Conservation (phyloP, 2,888 invertebrate genomes). For the Lepidochrysops patricia region DNA sequence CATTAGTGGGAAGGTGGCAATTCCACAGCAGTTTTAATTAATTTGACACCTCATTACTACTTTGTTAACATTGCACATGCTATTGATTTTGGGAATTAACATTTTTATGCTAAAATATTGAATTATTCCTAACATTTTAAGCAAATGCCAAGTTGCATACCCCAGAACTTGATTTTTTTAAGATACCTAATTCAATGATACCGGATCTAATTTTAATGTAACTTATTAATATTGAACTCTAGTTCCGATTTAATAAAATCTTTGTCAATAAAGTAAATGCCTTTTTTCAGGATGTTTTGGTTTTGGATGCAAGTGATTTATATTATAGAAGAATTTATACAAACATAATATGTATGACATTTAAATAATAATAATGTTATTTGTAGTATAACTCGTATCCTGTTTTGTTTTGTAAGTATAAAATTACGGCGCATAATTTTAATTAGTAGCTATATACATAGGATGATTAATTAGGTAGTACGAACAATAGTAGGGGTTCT, state of each 20-base stretch:
- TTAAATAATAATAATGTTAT: neutral
- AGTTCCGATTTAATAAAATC: neutral
- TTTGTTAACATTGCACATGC: neutral
- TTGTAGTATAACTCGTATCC: neutral
- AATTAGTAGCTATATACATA: too few relatives aligned
- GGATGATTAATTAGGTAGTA: too few relatives aligned
- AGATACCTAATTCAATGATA: neutral
- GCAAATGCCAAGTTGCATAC: neutral
- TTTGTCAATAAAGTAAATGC: neutral
- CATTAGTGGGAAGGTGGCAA: conserved; percentile 61
- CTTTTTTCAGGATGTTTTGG: neutral
- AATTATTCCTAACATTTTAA: neutral
- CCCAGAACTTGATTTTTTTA: neutral
- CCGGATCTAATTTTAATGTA: neutral
- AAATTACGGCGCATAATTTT: too few relatives aligned
- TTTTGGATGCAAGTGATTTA: too few relatives aligned
- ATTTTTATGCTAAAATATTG: neutral
- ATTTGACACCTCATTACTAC: conserved; percentile 43
- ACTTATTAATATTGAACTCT: neutral
- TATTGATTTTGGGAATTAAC: neutral
- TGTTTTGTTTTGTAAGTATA: neutral
- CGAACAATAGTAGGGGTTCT: too few relatives aligned
- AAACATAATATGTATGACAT: neutral
- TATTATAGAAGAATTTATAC: too few relatives aligned
- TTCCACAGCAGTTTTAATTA: conserved; percentile 52